Conservation (phyloP, 2,113 vertebrate species). For the Protobothrops mucrosquamatus region DNA sequence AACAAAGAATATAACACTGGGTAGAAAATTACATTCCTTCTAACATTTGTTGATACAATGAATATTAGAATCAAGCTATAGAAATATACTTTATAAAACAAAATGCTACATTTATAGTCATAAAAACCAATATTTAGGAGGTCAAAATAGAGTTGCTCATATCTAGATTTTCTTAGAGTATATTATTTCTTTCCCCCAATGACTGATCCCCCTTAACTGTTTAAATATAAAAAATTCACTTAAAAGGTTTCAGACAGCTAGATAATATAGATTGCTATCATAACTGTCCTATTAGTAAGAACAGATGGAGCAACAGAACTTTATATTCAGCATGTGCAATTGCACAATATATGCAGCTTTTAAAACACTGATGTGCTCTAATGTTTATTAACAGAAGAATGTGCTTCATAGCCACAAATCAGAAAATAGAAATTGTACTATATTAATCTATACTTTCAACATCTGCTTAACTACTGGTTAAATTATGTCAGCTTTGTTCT, state of each 20-base stretch:
- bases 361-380: constrained; percentile 16
- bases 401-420: constrained; percentile 17
- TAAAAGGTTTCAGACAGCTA: constrained; percentile 16
- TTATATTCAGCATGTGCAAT: constrained; percentile 30
- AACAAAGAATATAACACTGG: not conserved
- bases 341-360: constrained; percentile 12
- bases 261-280: constrained; percentile 27
- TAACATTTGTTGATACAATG: not conserved
- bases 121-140: not conserved
- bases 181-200: constrained; percentile 38
- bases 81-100: not conserved
- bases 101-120: not conserved
- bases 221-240: constrained; percentile 48
- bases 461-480: constrained; percentile 32
- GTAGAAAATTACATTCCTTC: not conserved
- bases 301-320: constrained; percentile 34
- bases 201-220: constrained; percentile 59
- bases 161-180: constrained; percentile 25
- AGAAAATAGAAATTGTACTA: constrained; percentile 24
- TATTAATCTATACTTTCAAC: constrained; percentile 11
- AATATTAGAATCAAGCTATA: not conserved
- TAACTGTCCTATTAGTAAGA: constrained; percentile 22
- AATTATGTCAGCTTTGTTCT: constrained; percentile 7
- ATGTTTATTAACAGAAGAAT: constrained; percentile 29
- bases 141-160: constrained; percentile 16